Base-by-base conservation (phyloP, 2,888 invertebrate genomes). In the Oscheius sp. region DNA sequence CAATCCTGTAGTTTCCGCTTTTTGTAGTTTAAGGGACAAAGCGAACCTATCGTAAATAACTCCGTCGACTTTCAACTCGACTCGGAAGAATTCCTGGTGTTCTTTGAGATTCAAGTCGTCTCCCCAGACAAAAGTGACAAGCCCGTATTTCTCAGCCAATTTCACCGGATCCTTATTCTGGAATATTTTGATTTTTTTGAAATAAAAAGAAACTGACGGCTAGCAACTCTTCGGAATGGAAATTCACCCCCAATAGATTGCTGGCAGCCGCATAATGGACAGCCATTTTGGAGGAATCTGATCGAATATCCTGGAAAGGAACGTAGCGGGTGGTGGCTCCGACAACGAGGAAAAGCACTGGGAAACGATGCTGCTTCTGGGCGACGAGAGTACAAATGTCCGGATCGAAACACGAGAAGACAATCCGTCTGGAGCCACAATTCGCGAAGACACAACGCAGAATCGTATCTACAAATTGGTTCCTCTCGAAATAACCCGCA, bases 361-460 rank as follows among this genome's bases (percentile, higher is more conserved):
- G 97, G 89, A 94, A 98, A 83, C 92, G 92, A 88, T 96, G 97
- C 89, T 98, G 98, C 86, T 98, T 98, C 81, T 92, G 89, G 29
- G 93, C 91, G 77, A 96, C 90, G 71, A 96, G 93, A 2, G 93
- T 91, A 87, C 96, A 96, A 78, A 96, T 92, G 87, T 97, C 96
- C 0, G 97, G 94, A 88, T 96, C 94, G 88, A 97, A 97, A 82
- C 93, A 93, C 0, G 95, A 95, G 84, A 97, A 93, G n/a, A 97
- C 92, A 69, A 98, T 92, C 71, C 93, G 91, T 17, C 98, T 90
- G 12, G 90, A 89, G 4, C 91, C 92, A 5, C 92, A 93, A 87
- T 93, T 89, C 75, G 91, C 90, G 76, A 96, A 88, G 0, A 96
- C 92, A 20, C 50, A 92, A 87, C 92, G 92, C 70, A 98, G 89